These are phyloP conservation scores for Luffia ferchaultella DNA, from an alignment of 2,888 invertebrate genomes.

Conservation along the genomic window DNA sequence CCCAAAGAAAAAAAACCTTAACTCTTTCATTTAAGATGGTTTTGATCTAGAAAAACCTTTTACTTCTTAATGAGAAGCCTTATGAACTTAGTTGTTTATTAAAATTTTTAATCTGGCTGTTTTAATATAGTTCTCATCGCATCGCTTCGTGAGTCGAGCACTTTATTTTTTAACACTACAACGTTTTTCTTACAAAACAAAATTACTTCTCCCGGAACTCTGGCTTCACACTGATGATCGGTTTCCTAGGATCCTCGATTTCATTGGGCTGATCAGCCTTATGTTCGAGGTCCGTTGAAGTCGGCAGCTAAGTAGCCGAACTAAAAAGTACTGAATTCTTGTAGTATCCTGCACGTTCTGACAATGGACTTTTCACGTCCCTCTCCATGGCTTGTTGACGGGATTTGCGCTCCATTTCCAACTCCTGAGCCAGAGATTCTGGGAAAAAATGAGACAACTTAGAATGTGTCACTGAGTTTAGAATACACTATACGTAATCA, in stretches of 20 bases:
- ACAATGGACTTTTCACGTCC: constrained; percentile 86
- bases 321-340: constrained; percentile 91
- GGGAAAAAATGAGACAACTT: constrained; percentile 37
- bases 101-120: no score
- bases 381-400: constrained; percentile 82
- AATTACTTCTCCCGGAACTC: constrained; percentile 58
- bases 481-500: neutral
- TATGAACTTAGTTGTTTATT: no score
- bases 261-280: constrained; percentile 36
- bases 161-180: no score
- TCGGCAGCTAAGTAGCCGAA: constrained; percentile 77
- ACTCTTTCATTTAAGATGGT: no score
- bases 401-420: constrained; percentile 87
- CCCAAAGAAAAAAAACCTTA: no score
- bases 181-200: no score
- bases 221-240: constrained; percentile 62
- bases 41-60: no score
- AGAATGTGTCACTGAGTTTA: neutral
- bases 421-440: constrained; percentile 88
- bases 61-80: no score
- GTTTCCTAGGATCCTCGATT: constrained; percentile 41
- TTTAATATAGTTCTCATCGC: no score
- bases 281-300: constrained; percentile 42
- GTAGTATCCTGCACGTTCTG: constrained; percentile 84
- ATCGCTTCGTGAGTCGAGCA: neutral